A percentile compares a stretch with the other conserved stretches of the same genome.
Evolutionary conservation across 2,888 invertebrate species (phyloP).

Genomic region (Aproaerema taeniolella): DNA sequence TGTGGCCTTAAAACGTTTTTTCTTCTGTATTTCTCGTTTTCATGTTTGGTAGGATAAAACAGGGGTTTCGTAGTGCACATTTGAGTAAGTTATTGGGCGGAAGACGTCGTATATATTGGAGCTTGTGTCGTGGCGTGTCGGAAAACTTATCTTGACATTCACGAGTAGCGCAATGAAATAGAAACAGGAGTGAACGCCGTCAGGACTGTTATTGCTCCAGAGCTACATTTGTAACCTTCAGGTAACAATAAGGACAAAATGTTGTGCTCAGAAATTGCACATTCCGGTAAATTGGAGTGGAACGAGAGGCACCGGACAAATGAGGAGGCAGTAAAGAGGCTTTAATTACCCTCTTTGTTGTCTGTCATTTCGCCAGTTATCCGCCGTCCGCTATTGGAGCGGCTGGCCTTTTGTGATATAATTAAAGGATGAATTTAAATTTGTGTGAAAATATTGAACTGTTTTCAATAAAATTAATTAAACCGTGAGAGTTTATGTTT

Average conservation of each 20-base stretch:
- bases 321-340: slow-evolving; percentile 42
- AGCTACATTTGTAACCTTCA: too few species aligned
- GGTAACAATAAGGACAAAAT: neutral
- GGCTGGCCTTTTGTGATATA: too few species aligned
- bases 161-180: slow-evolving; percentile 2
- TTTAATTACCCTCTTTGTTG: slow-evolving; percentile 44
- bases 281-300: slow-evolving; percentile 33
- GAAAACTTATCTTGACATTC: slow-evolving; percentile 10
- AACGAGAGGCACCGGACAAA: slow-evolving; percentile 35
- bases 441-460: too few species aligned
- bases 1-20: neutral
- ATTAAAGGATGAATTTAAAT: too few species aligned
- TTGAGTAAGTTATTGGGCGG: slow-evolving; percentile 8
- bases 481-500: too few species aligned
- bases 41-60: too few species aligned
- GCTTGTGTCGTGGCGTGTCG: slow-evolving; percentile 6
- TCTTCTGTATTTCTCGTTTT: neutral
- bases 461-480: too few species aligned
- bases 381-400: too few species aligned
- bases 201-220: neutral
- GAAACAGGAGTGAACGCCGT: neutral
- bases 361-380: slow-evolving; percentile 37
- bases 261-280: slow-evolving; percentile 27
- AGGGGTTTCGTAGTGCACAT: slow-evolving; percentile 1
- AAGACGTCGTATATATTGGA: slow-evolving; percentile 14